Conservation (phyloP, 2,113 vertebrate genomes). For the Phaethornis superciliosus region DNA sequence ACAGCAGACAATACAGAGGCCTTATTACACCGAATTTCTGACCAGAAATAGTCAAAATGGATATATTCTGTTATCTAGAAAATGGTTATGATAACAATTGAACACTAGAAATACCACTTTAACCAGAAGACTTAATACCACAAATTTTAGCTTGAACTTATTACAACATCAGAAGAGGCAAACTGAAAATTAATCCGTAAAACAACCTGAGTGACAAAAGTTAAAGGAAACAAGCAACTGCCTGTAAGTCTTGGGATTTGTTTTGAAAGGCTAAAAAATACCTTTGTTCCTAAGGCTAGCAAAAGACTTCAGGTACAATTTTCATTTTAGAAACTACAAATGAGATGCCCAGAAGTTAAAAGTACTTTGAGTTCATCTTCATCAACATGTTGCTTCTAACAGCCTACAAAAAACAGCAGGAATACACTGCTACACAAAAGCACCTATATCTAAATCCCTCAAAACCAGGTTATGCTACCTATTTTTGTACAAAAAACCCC, state of each 20-base stretch:
- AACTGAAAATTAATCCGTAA: not conserved
- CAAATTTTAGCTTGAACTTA: not conserved
- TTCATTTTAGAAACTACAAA: not conserved
- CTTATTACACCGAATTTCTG: not conserved
- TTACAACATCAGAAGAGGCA: not conserved
- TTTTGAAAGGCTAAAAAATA: not conserved
- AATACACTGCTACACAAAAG: not conserved
- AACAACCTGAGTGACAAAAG: not conserved
- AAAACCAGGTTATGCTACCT: not conserved
- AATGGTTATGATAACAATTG: not conserved
- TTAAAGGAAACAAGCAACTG: not conserved
- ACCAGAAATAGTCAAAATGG: not conserved
- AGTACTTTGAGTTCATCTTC: not conserved
- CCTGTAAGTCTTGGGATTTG: not conserved
- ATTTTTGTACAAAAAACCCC: not conserved
- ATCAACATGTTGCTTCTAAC: rapidly evolving
- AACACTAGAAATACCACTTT: not conserved
- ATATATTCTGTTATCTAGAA: not conserved
- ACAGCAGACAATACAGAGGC: not conserved
- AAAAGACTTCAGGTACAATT: not conserved
- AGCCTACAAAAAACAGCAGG: not conserved
- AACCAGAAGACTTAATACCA: not conserved
- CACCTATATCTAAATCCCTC: not conserved
- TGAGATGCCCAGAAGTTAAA: not conserved
- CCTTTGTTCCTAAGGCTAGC: not conserved